Base-by-base conservation (phyloP, 2,113 vertebrate species). In the Pan paniscus region DNA sequence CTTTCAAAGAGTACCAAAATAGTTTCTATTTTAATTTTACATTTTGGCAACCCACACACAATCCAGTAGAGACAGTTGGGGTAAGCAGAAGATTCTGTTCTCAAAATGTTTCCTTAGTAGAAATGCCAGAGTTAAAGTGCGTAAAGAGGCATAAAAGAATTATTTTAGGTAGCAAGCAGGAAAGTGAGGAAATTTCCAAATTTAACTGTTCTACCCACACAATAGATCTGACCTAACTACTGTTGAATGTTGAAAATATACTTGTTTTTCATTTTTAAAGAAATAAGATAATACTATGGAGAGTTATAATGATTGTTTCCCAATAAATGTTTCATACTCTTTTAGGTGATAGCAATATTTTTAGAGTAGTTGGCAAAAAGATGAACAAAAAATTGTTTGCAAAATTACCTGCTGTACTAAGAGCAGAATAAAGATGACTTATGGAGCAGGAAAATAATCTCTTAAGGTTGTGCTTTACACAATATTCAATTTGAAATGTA, bases 241-340 rank as follows among this genome's bases (percentile, higher is more conserved):
- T 35, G 9, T 30, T 61, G 68, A 72, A 50, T 73, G 43, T 86
- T 82, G 61, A 90, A 96, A 95, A 93, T 43, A 95, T 3, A 76
- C 68, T 73, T 83, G 17, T 8, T 84, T 18, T 75, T 55, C 35
- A 92, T 89, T 93, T 79, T 93, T 84, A 90, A 94, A 85, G 35
- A 57, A 76, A 17, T 84, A 85, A 64, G 40, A 88, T 86, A 89
- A 93, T 1, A 70, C 22, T 79, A 52, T 52, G 10, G 57, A 57
- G 32, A 91, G 16, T 64, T 32, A 76, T 11, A 72, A 20, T 35
- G 22, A 46, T 35, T 88, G 6, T 85, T 30, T 32, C 32, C 16
- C 16, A 40, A 43, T 57, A 96, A 84, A 95, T 55, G 2, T 67
- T 86, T 38, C 10, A 48, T n/a, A 67, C 2, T 23, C 17, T 96